Base-by-base conservation (phyloP, 2,113 vertebrate species). In the Indicator indicator region DNA sequence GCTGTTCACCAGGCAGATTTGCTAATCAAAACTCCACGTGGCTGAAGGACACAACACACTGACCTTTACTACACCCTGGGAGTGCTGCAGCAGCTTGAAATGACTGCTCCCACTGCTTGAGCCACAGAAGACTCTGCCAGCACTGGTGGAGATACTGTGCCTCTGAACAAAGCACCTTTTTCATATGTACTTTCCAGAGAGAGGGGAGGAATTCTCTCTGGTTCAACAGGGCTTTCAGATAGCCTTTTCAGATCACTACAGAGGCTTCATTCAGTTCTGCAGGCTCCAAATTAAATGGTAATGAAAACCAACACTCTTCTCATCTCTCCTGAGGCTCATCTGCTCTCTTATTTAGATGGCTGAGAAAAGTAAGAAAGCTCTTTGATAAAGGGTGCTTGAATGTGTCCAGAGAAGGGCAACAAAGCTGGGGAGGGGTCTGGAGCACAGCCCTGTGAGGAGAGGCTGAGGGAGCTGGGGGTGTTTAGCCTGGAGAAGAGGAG, bases 231-330 rank as follows among this genome's bases (percentile, higher is more conserved):
- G 69, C 73, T 93, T 94, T 94, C 83, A 82, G 76, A 78, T 74
- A 75, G 20, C 33, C 46, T 55, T 91, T 91, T 80, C 73, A 91
- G 58, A 58, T 58, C 46, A 80, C 62, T 46, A 81, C 89, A 90
- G 85, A 40, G 69, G 24, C 55, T 93, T 94, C 79, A 86, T 85
- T 94, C 85, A 88, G 76, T 56, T 80, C 28, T 3, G 3, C 19
- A 54, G 88, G 26, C 86, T 94, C 84, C 80, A 93, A 71, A 95
- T 95, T 74, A 83, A 55, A 91, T 86, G 93, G 74, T 93, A 91
- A 90, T 81, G 85, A 95, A 86, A 94, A 75, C 65, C 68, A 86
- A 79, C 65, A 75, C 16, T 24, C 58, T 89, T 86, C 85, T 83
- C 28, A 28, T 81, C 86, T 84, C 77, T 86, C 93, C 76, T 15